These are phyloP conservation scores for Centropristis striata DNA, from an alignment of 2,113 vertebrate species.

Conservation along the genomic window DNA sequence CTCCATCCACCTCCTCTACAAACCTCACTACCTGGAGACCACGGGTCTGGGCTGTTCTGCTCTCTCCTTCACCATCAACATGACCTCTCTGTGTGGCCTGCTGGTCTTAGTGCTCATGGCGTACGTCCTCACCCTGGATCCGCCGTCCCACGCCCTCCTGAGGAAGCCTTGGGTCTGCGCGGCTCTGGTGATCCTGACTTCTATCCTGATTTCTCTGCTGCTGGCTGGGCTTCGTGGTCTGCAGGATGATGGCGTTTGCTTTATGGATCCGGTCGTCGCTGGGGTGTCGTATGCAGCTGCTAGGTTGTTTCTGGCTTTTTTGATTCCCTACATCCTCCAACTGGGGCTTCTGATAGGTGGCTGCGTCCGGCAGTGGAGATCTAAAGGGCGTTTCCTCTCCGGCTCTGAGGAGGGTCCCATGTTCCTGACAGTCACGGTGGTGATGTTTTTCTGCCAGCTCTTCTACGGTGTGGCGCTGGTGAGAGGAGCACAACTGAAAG, in stretches of 20 bases:
- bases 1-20: conserved; percentile 83
- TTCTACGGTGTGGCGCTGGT: conserved; percentile 82
- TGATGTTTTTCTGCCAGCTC: conserved; percentile 71
- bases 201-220: conserved; percentile 75
- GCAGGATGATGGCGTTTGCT: conserved; percentile 65
- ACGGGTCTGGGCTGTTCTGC: conserved; percentile 78
- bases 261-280: conserved; percentile 76
- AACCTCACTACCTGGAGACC: conserved; percentile 78
- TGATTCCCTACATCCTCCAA: conserved; percentile 76
- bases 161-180: conserved; percentile 43
- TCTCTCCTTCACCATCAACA: conserved; percentile 86
- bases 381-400: conserved; percentile 60
- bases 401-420: conserved; percentile 33
- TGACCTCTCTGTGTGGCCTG: conserved; percentile 81
- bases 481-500: conserved; percentile 61
- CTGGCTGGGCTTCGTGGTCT: conserved; percentile 74
- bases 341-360: conserved; percentile 65
- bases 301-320: conserved; percentile 84
- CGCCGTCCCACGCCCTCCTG: conserved; percentile 24
- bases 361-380: conserved; percentile 46
- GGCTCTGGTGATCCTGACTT: conserved; percentile 55
- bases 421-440: conserved; percentile 37
- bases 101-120: conserved; percentile 76
- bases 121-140: conserved; percentile 64
- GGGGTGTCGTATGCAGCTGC: conserved; percentile 80